A percentile compares a stretch with the other conserved stretches of the same genome.
These are phyloP conservation scores for Microtus ochrogaster DNA, from an alignment of 2,113 vertebrate species.

Conservation along the genomic window DNA sequence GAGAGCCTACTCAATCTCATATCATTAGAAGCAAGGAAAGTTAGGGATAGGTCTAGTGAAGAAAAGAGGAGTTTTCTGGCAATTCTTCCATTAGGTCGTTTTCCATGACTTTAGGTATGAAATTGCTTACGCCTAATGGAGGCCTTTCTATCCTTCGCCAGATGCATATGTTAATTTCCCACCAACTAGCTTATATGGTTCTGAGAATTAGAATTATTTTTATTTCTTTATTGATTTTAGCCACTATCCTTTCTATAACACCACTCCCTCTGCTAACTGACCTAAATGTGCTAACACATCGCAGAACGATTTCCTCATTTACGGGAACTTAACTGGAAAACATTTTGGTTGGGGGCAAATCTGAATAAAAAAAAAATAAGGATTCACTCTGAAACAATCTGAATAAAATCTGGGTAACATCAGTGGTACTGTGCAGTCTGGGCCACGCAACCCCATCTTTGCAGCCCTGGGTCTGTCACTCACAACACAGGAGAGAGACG, in stretches of 20 bases:
- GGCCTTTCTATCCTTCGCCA: not conserved
- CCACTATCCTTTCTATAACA: not conserved
- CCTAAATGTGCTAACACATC: not conserved
- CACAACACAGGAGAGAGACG: not conserved
- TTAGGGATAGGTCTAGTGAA: not conserved
- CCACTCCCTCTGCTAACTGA: not conserved
- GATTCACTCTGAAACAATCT: not conserved
- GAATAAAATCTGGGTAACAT: not conserved
- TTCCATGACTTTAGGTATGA: slow-evolving; percentile 16
- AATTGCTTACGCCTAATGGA: not conserved
- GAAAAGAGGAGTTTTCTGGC: not conserved
- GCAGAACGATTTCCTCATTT: not conserved
- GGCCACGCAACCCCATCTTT: not conserved
- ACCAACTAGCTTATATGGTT: not conserved
- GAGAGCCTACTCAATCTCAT: not conserved
- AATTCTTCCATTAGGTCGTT: not conserved
- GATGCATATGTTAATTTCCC: not conserved
- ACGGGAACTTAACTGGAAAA: not conserved
- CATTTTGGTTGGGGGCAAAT: not conserved
- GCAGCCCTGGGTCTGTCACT: not conserved
- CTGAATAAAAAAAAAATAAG: not conserved
- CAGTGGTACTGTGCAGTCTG: not conserved
- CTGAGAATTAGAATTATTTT: not conserved
- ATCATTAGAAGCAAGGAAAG: not conserved
- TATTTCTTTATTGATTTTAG: not conserved